Conservation (phyloP, 1,140 invertebrate species). For the Chymomyza costata region DNA sequence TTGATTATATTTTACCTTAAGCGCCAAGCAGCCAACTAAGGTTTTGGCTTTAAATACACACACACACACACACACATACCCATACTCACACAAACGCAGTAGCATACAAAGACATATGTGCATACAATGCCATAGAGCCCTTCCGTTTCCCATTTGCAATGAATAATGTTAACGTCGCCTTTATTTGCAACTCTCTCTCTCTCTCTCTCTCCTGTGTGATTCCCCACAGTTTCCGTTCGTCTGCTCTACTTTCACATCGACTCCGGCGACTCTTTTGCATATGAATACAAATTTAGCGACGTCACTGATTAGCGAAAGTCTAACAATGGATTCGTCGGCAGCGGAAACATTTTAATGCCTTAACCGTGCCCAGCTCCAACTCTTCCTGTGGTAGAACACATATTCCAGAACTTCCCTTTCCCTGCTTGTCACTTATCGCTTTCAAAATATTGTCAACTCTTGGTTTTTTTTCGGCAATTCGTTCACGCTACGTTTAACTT, state of each 20-base stretch:
- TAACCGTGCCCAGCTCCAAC: constrained; percentile 4
- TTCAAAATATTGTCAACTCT: constrained; percentile 59
- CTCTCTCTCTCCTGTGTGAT: no score
- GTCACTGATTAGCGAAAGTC: constrained; percentile 61
- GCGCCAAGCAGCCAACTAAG: constrained; percentile 39
- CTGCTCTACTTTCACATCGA: constrained; percentile 9
- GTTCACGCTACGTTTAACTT: constrained; percentile 45
- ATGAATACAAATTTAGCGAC: constrained; percentile 63
- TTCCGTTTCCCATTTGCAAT: constrained; percentile 69
- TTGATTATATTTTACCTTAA: constrained; percentile 73
- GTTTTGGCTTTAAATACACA: constrained; percentile 24
- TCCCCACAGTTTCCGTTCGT: no score
- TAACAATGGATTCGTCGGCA: constrained; percentile 42
- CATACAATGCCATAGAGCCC: constrained; percentile 41
- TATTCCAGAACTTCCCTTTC: constrained; percentile 7
- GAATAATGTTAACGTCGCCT: constrained; percentile 48
- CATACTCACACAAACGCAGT: constrained; percentile 2
- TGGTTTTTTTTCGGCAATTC: constrained; percentile 15
- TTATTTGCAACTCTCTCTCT: no score
- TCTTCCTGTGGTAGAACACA: no score
- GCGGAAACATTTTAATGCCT: constrained; percentile 68
- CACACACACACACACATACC: constrained; percentile 8
- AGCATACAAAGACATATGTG: constrained; percentile 2
- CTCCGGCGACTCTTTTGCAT: constrained; percentile 50
- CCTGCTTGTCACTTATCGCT: constrained; percentile 58